Conservation (phyloP, 2,113 vertebrate species). For the Lipotes vexillifer region DNA sequence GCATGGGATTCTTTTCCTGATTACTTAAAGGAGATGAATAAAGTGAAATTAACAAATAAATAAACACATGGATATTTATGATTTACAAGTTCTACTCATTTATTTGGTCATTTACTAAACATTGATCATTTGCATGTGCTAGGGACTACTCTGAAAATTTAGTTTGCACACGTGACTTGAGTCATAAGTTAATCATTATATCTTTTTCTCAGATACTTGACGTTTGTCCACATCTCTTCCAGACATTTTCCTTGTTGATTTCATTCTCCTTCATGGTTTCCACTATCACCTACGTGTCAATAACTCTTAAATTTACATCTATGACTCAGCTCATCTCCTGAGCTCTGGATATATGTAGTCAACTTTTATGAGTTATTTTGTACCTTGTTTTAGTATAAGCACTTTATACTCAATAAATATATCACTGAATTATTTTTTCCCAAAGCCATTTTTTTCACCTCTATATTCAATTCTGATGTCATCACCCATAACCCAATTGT, state of each 20-base stretch:
- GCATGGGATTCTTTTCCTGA: not conserved
- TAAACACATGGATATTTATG: not conserved
- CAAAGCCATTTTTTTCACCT: not conserved
- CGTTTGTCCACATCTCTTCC: not conserved
- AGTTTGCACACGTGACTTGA: not conserved
- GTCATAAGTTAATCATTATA: not conserved
- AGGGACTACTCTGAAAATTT: not conserved
- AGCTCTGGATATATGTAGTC: not conserved
- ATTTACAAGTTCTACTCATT: not conserved
- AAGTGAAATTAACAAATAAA: not conserved
- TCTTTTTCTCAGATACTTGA: not conserved
- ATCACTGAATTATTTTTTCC: not conserved
- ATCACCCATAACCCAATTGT: not conserved
- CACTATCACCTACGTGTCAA: not conserved
- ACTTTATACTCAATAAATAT: not conserved
- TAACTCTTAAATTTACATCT: not conserved
- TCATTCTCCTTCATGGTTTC: not conserved
- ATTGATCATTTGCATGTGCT: not conserved
- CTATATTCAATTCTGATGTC: not conserved
- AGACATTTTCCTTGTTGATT: not conserved
- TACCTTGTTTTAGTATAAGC: not conserved
- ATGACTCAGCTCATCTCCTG: not conserved
- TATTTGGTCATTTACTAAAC: not conserved
- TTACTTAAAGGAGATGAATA: not conserved
- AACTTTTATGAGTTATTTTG: not conserved